Conservation (phyloP, 2,888 invertebrate species). For the Tetheella fluctuosa region DNA sequence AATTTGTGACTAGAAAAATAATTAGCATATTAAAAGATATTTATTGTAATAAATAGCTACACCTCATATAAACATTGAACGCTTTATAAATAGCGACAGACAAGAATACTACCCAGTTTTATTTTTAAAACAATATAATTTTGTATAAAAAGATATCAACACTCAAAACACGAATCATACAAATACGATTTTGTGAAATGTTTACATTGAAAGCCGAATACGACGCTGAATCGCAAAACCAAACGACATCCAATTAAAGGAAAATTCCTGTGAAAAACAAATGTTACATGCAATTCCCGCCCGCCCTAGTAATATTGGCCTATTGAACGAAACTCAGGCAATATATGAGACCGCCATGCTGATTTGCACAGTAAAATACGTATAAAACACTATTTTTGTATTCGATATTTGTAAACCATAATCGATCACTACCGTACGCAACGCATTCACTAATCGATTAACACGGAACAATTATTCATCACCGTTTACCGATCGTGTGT, state of each 20-base stretch:
- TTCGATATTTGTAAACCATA: constrained; percentile 62
- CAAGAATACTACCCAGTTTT: background rate
- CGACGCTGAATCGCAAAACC: constrained; percentile 13
- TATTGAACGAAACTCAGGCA: constrained; percentile 44
- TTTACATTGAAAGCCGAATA: constrained; percentile 8
- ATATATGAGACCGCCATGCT: constrained; percentile 65
- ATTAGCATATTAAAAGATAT: background rate
- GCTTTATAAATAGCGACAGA: constrained; percentile 2
- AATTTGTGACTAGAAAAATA: background rate
- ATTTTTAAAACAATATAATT: constrained; percentile 6
- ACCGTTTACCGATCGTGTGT: background rate
- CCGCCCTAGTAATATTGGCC: constrained; percentile 38
- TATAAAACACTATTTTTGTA: constrained; percentile 75
- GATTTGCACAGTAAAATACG: constrained; percentile 67
- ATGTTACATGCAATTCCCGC: constrained; percentile 29
- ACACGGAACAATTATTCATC: constrained; percentile 1
- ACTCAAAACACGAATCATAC: constrained; percentile 4
- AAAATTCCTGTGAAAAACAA: constrained; percentile 38
- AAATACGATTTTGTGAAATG: background rate
- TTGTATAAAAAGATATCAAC: constrained; percentile 7
- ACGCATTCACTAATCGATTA: constrained; percentile 20
- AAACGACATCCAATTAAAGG: constrained; percentile 18
- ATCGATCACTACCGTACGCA: constrained; percentile 33
- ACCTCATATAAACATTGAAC: constrained; percentile 5
- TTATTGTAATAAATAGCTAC: background rate